Base-by-base conservation (phyloP, 1,140 invertebrate species). In the Eriosoma lanigerum region DNA sequence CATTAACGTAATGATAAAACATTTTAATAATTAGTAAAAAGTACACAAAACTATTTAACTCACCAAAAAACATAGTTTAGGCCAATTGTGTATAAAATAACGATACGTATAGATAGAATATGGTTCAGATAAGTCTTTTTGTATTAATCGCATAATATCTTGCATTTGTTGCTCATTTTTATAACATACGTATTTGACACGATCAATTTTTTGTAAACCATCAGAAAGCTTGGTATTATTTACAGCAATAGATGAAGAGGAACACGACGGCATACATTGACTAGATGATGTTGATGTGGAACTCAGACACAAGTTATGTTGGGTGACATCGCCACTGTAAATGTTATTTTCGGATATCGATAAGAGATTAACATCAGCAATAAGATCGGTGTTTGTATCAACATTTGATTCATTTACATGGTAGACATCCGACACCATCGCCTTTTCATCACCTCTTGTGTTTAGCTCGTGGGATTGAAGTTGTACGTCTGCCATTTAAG, bases 51-150 rank as follows among this genome's bases (percentile, higher is more conserved):
- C n/a, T 8, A 38, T 38, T 38, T 38, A 83, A 88, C 91, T 90
- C 89, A 94, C 94, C 88, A 99, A 89, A 88, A 98, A 98, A 88
- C 97, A 99, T 81, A 99, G 88, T 88, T 98, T 96, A 86, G 98
- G 98, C 98, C 98, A 99, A 87, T 99, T 99, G 86, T 99, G 96
- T 86, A 99, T 99, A 89, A 99, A 99, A 90, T 99, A 99, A 89
- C 98, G 92, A 89, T 99, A 99, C 52, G 98, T 99, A 87, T 99
- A 99, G 88, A 99, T 98, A 81, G 97, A 99, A 89, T 99, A 99
- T 44, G 98, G 98, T 90, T 99, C 98, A 82, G 97, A 98, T 82
- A 99, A 89, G 88, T 99, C 98, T 86, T 97, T 98, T 85, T 98
- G 96, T 86, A 99, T 99, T 84, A 99, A 91, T 89, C 93, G 92